Evolutionary conservation across 2,888 invertebrate species (phyloP), one percentile per base, ranked within the genome.

Genomic region (Machimus rusticus): DNA sequence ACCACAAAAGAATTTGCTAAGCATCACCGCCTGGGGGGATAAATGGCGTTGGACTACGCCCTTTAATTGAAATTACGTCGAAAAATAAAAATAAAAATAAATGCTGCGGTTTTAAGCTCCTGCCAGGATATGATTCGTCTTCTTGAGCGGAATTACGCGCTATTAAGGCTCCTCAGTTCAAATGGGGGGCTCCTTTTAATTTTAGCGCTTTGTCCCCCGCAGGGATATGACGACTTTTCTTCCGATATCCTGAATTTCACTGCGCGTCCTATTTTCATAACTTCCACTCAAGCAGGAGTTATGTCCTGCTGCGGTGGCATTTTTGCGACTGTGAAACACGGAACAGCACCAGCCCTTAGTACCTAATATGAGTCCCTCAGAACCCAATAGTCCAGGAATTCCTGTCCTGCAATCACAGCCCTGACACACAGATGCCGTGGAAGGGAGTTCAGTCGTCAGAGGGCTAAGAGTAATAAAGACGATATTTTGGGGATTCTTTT

Each of bases 1-100:
- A 84, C 66, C 84, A 66, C 66, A 66, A 84, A 84, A 84, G 84
- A 84, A 84, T 84, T 84, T 39, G 39, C 8, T 57, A 28, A 74
- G 28, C 74, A 57, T 39, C 57, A 81, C 55, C 81, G 34, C 81
- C 55, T 5, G 28, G n/a, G 81, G 55, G 31, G 55, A 31, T 81
- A 37, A 51, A 78, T 23, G 43, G 14, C 78, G 78, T 23, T 43
- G 78, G 39, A 43, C 39, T 39, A n/a, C 78, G 37, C 43, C 43
- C 78, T 43, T 39, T 43, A 78, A 78, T 78, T 78, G 78, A 78
- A 78, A 78, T 78, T 78, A 43, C 43, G 23, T 3, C 12, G 28
- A 66, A 66, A 66, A 0, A 66, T 19, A 55, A n/a, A 55, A n/a
- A n/a, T n/a, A n/a, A n/a, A 23, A 34, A 78, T 43, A 78, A 78